phyloP scores from a whole-genome alignment of 2,113 vertebrate species.

The Felis chaus region DNA sequence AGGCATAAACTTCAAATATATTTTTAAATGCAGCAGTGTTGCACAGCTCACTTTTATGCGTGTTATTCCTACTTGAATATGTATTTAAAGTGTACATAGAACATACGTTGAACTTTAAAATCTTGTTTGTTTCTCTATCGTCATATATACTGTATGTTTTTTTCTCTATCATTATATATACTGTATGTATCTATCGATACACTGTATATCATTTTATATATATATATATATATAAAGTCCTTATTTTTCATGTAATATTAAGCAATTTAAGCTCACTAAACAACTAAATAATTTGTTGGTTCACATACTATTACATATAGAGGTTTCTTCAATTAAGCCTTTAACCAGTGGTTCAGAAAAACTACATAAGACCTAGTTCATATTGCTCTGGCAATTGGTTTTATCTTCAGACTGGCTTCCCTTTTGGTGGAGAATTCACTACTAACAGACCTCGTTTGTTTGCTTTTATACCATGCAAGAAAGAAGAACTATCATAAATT shows the following conservation, averaged over 20 bases:
- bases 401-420: not conserved
- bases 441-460: not conserved
- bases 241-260: not conserved
- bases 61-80: not conserved
- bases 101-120: not conserved
- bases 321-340: not conserved
- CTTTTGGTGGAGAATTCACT: not conserved
- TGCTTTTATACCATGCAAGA: not conserved
- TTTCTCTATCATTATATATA: not conserved
- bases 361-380: not conserved
- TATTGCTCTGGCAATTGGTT: not conserved
- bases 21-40: not conserved
- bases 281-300: not conserved
- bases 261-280: not conserved
- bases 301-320: not conserved
- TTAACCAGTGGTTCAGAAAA: not conserved
- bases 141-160: not conserved
- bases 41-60: not conserved
- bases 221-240: not conserved
- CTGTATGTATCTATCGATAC: too few relatives aligned
- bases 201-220: not conserved
- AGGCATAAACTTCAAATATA: not conserved
- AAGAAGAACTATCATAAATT: not conserved
- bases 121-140: not conserved
- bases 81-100: not conserved